phyloP scores from a whole-genome alignment of 2,113 vertebrate species.

The Eira barbara region DNA sequence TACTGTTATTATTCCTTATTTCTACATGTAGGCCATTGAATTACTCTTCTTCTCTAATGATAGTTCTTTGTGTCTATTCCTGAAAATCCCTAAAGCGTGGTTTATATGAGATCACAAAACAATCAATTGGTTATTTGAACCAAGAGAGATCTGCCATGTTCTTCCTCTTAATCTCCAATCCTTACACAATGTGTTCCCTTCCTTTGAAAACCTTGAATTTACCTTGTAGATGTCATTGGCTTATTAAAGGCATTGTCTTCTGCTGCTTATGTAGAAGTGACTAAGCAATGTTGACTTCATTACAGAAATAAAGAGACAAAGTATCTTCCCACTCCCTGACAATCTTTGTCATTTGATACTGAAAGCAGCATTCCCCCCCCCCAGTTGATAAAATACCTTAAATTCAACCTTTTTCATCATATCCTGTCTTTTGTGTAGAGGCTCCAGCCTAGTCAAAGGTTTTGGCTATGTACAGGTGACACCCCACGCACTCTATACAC shows the following conservation, averaged over 20 bases:
- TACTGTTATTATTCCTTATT: not conserved
- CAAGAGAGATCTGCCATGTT: not conserved
- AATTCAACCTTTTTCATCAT: not conserved
- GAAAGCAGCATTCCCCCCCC: not conserved
- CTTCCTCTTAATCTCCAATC: not conserved
- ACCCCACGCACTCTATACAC: accelerated
- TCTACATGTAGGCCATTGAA: not conserved
- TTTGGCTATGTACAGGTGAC: not conserved
- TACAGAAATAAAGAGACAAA: not conserved
- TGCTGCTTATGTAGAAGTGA: not conserved
- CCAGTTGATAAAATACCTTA: not conserved
- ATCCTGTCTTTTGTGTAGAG: not conserved
- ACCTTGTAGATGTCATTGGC: not conserved
- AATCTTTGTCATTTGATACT: not conserved
- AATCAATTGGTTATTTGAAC: not conserved
- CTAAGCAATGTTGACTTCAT: not conserved
- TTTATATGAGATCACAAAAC: not conserved
- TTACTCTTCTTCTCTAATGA: not conserved
- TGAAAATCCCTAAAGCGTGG: not conserved
- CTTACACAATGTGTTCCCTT: not conserved
- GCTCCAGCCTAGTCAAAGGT: not conserved
- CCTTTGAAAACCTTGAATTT: not conserved
- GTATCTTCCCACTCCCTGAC: not conserved
- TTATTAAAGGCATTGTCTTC: not conserved
- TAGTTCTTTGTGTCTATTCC: not conserved